Base-by-base conservation (phyloP, 2,888 invertebrate genomes). In the Diloba caeruleocephala region DNA sequence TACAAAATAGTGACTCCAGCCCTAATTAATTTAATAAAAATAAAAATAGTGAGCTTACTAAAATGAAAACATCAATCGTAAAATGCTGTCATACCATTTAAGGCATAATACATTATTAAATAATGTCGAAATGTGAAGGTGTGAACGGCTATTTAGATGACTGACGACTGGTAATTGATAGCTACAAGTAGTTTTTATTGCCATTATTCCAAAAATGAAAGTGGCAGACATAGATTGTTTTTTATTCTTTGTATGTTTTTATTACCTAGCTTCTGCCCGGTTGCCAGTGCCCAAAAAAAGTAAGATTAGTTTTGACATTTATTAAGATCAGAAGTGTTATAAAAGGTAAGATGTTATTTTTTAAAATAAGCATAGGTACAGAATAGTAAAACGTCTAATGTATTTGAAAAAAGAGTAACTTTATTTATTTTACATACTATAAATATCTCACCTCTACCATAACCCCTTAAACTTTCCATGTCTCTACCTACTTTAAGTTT, bases 191-290 rank as follows among this genome's bases (percentile, higher is more conserved):
- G 21, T 21, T 28, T 9, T 23, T 45, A 33, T 17, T 23, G 8
- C n/a, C 9, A 14, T n/a, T 9, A 3, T 21, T 2, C 14, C n/a
- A 15, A 37, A 38, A 54, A 37, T 26, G 9, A 54, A 54, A 54
- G 26, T 33, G 17, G 3, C 17, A 38, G 13, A 44, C 19, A 14
- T 17, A 19, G 4, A 17, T 3, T 26, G 43, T 28, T 45, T 33
- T 49, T 32, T 54, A 7, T 26, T 36, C 25, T 38, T 25, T 34
- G n/a, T 23, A 14, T 1, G 7, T 3, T 33, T 44, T 29, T 46
- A 12, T 33, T 46, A 12, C 6, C 17, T 19, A 7, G 21, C 13
- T 1, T 10, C 2, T 19, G 25, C n/a, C n/a, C 9, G 1, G 5
- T 19, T 4, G 1, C 4, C n/a, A 14, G 6, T 7, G 5, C 6